Base-by-base conservation (phyloP, 1,140 invertebrate species). In the Leptinotarsa undecemlineata region DNA sequence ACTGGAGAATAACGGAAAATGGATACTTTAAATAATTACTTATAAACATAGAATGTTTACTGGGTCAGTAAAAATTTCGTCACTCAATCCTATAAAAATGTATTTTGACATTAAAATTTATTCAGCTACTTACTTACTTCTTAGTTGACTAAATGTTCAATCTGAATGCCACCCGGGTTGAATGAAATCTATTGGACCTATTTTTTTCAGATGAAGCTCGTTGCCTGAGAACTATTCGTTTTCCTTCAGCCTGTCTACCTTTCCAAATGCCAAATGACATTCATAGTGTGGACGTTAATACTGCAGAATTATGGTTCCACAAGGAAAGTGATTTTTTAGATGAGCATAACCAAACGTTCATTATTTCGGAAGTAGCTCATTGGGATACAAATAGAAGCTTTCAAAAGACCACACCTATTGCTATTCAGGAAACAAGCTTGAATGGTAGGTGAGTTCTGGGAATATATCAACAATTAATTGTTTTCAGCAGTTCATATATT, bases 271-370 rank as follows among this genome's bases (percentile, higher is more conserved):
- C 89, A 3, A 88, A 88, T 57, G 92, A 93, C 79, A 88, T 93
- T 62, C 89, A 92, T 72, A 89, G 89, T 2, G 90, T 92, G 42
- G 91, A 92, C 81, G 90, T 94, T 3, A 91, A 88, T 33, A 89
- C 89, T 2, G 92, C 93, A 0, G 91, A 94, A 77, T 85, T 95
- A 4, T 95, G 93, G 93, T 90, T 94, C 66, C 94, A 93, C 84
- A 93, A 93, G 80, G 87, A 90, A 48, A 84, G 85, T 75, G 89
- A 93, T 87, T 69, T 75, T 26, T 71, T 83, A 42, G 88, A 88
- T 76, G 86, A 86, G 17, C 85, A 87, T 26, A 89, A 92, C 82
- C 93, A 94, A 82, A 93, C 92, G 0, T 92, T 94, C 76, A 90
- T 94, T 0, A 89, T 95, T 8, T 92, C 91, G 0, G 93, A 95